A percentile compares a stretch with the other conserved stretches of the same genome.
These are phyloP conservation scores for Arnoldichthys spilopterus DNA, from an alignment of 2,797 vertebrate genomes.

Conservation along the genomic window DNA sequence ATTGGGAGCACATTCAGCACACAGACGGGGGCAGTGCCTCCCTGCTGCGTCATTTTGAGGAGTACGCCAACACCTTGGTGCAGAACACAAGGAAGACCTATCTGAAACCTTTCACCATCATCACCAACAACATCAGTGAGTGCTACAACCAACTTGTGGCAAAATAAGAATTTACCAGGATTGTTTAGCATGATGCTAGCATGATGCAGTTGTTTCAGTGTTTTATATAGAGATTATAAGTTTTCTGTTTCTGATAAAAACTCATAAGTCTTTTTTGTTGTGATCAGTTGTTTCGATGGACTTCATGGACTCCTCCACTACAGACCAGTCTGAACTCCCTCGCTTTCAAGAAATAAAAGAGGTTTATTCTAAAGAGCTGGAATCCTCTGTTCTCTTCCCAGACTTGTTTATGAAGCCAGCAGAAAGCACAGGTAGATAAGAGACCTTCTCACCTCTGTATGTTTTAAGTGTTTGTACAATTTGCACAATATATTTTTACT, in stretches of 20 bases:
- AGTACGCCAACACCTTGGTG: slow-evolving; percentile 81
- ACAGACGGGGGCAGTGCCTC: slow-evolving; percentile 77
- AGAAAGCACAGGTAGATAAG: slow-evolving; percentile 74
- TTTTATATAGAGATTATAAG: slow-evolving; percentile 9
- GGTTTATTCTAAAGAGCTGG: slow-evolving; percentile 79
- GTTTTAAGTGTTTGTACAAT: neutral
- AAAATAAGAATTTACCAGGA: neutral
- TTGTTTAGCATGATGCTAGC: too few species aligned
- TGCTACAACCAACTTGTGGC: slow-evolving; percentile 11
- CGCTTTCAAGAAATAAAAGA: slow-evolving; percentile 73
- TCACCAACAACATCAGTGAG: slow-evolving; percentile 86
- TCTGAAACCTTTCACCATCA: slow-evolving; percentile 84
- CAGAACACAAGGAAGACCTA: slow-evolving; percentile 84
- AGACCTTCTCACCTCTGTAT: neutral
- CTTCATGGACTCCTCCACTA: slow-evolving; percentile 81
- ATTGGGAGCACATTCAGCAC: slow-evolving; percentile 86
- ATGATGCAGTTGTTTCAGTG: neutral
- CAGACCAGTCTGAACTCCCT: slow-evolving; percentile 79
- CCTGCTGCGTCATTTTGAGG: slow-evolving; percentile 80
- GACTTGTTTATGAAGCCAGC: slow-evolving; percentile 73
- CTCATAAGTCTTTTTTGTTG: slow-evolving; percentile 20
- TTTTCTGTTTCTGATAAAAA: neutral
- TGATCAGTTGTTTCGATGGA: slow-evolving; percentile 83
- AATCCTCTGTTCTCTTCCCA: slow-evolving; percentile 80
- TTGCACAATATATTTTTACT: neutral